Evolutionary conservation across 1,140 invertebrate species (phyloP), one percentile per base, ranked within the genome.

Genomic region (Drosophila murphyi): DNA sequence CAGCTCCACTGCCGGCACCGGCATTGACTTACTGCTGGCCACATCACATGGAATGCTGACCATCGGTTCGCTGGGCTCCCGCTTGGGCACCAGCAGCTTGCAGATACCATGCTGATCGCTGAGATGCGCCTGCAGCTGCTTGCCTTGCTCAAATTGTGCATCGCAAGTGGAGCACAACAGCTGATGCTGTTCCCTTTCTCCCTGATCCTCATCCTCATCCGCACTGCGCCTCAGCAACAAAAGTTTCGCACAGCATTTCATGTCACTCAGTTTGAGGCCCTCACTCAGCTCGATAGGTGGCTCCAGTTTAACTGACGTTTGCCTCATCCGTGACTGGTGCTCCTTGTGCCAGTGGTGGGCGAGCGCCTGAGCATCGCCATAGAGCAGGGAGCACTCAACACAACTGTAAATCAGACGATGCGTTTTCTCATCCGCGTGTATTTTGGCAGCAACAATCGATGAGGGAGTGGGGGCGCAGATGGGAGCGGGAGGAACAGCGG

Each of bases 391-490:
- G 68, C 90, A 92, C 45, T 72, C 71, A 5, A 67, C 60, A 45
- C 90, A 92, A 54, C 68, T 91, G 67, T 86, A 89, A 39, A 91
- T 65, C 34, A 90, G 72, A 47, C 78, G 31, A 51, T 78, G 75
- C 4, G 71, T 48, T 65, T 89, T 89, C 35, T 85, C 85, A 47
- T 89, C 78, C 6, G 72, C 85, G 31, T 89, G 51, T 43, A 89
- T 82, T 51, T 88, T 56, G 3, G 80, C 85, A 39, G 73, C 57
- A 20, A 80, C 67, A 34, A 75, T 6, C 3, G 83, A 37, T 8
- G 8, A 20, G 8, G 34, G 39, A 5, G 32, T 29, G 31, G 34
- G 7, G n/a, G n/a, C 34, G 5, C 8, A 2, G 3, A 28, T 10
- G 7, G 41, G 12, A 4, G 43, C 31, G 12, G 50, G 10, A 12